Evolutionary conservation across 2,888 invertebrate genomes (phyloP).

Genomic region (Tinea semifulvella): DNA sequence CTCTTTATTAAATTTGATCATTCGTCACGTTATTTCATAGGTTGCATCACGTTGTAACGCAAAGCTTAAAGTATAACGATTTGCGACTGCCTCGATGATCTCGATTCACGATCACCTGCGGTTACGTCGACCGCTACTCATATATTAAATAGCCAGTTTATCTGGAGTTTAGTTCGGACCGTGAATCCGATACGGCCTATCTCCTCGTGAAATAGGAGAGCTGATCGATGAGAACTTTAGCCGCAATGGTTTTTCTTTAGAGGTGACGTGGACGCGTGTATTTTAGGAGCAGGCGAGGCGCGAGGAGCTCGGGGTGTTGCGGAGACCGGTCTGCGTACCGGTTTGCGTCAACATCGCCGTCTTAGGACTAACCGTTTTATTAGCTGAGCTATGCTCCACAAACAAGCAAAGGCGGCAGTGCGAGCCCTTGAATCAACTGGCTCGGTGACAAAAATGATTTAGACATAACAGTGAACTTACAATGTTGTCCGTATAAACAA

Average conservation of each 20-base stretch:
- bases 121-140: slow-evolving; percentile 36
- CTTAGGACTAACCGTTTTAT: slow-evolving; percentile 62
- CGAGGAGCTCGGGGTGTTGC: slow-evolving; percentile 27
- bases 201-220: slow-evolving; percentile 53
- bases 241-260: slow-evolving; percentile 47
- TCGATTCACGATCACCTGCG: slow-evolving; percentile 28
- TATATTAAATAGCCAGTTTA: slow-evolving; percentile 45
- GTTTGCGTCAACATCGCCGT: slow-evolving; percentile 46
- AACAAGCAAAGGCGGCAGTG: slow-evolving; percentile 29
- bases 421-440: slow-evolving; percentile 5
- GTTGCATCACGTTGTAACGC: slow-evolving; percentile 38
- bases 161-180: slow-evolving; percentile 36
- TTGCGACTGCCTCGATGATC: background rate
- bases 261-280: slow-evolving; percentile 57
- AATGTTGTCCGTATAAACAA: background rate
- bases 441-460: slow-evolving; percentile 1
- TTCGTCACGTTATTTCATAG: slow-evolving; percentile 33
- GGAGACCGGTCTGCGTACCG: slow-evolving; percentile 58
- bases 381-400: slow-evolving; percentile 59
- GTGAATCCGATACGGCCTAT: slow-evolving; percentile 43
- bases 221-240: slow-evolving; percentile 46
- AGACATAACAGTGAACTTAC: slow-evolving; percentile 1
- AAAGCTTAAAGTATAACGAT: background rate
- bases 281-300: slow-evolving; percentile 47
- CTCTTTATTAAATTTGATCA: slow-evolving; percentile 31